Conservation (phyloP, 2,888 invertebrate species). For the Erebia aethiops region DNA sequence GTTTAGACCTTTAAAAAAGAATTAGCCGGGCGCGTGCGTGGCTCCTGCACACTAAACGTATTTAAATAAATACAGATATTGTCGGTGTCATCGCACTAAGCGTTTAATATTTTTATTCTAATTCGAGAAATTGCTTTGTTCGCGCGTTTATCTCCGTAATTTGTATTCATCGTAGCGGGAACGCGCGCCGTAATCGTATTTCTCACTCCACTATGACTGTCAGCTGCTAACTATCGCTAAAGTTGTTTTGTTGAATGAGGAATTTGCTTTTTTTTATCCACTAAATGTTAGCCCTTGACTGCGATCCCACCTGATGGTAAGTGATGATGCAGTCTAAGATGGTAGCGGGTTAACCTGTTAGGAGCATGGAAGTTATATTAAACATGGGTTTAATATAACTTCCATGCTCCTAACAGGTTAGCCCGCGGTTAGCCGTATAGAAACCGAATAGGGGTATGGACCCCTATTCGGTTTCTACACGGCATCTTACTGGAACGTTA, state of each 20-base stretch:
- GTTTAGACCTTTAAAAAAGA: constrained; percentile 27
- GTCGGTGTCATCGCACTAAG: constrained; percentile 41
- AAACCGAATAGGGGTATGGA: too few relatives aligned
- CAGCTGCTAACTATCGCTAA: neutral
- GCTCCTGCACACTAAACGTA: constrained; percentile 36
- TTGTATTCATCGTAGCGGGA: constrained; percentile 29
- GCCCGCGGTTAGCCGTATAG: too few relatives aligned
- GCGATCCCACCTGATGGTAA: too few relatives aligned
- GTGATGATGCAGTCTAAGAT: too few relatives aligned
- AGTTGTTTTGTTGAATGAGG: neutral
- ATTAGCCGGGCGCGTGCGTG: constrained; percentile 39
- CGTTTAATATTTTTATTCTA: constrained; percentile 35
- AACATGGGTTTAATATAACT: too few relatives aligned
- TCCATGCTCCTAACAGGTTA: too few relatives aligned
- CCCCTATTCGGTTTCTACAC: too few relatives aligned
- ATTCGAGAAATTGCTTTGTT: constrained; percentile 41
- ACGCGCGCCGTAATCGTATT: constrained; percentile 32
- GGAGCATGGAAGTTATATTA: too few relatives aligned
- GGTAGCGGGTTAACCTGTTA: too few relatives aligned
- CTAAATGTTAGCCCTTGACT: too few relatives aligned
- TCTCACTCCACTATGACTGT: constrained; percentile 22
- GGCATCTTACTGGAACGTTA: too few relatives aligned
- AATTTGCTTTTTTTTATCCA: neutral
- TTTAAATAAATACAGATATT: constrained; percentile 26
- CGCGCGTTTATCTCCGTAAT: constrained; percentile 31